Percentiles rank a stretch among this genome's conserved stretches.
Evolutionary conservation across 2,797 vertebrate species (phyloP).

Genomic region (Kryptolebias ocellatus): DNA sequence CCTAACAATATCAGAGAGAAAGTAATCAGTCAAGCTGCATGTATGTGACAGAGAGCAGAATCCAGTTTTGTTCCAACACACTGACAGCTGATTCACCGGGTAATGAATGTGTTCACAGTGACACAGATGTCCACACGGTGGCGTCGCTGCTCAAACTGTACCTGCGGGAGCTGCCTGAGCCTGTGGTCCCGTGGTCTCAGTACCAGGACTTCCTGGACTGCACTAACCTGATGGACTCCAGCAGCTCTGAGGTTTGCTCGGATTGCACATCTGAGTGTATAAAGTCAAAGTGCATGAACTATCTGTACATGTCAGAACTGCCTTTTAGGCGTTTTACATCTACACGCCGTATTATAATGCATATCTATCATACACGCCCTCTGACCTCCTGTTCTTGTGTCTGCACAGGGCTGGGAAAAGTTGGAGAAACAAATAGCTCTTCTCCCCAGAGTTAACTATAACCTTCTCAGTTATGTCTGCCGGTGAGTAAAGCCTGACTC

Average conservation of each 20-base stretch:
- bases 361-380: not conserved
- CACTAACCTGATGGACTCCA: conserved; percentile 78
- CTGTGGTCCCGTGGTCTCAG: conserved; percentile 92
- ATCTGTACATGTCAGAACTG: not conserved
- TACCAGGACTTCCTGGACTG: conserved; percentile 94
- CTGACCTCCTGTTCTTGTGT: conserved; percentile 13
- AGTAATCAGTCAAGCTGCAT: not conserved
- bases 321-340: not conserved
- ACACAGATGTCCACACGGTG: conserved; percentile 98
- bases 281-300: not conserved
- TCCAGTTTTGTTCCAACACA: not conserved
- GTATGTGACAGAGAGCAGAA: not conserved
- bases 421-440: conserved; percentile 88
- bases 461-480: conserved; percentile 94
- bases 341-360: not conserved
- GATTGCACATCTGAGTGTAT: not conserved
- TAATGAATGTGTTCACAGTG: conserved; percentile 77
- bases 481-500: conserved; percentile 78
- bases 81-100: not conserved
- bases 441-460: conserved; percentile 91
- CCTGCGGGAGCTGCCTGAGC: conserved; percentile 93
- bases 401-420: conserved; percentile 84
- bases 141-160: conserved; percentile 96
- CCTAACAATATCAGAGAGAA: too few relatives aligned
- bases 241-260: conserved; percentile 77